Conservation (phyloP, 2,113 vertebrate species). For the Brachyistius frenatus region DNA sequence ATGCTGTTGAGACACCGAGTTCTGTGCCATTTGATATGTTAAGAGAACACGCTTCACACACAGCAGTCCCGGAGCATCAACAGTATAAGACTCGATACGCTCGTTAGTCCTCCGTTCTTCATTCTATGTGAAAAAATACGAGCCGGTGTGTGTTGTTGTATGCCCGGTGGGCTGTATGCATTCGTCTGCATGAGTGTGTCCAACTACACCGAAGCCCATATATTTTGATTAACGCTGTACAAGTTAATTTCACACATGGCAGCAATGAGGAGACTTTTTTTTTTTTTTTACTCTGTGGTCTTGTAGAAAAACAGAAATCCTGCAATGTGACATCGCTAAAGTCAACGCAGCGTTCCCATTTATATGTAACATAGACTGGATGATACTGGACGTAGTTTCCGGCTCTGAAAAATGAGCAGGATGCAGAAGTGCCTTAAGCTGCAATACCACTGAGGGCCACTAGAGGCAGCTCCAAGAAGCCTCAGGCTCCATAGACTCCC, state of each 20-base stretch:
- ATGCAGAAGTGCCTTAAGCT: too few relatives aligned
- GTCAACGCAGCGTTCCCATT: constrained; percentile 4
- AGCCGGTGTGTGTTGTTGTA: background rate
- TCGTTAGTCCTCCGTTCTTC: background rate
- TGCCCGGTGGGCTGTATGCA: background rate
- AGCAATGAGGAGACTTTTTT: constrained; percentile 47
- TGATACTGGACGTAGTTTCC: too few relatives aligned
- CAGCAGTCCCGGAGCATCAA: background rate
- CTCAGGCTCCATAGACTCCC: too few relatives aligned
- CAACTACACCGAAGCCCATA: constrained; percentile 25
- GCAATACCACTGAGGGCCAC: too few relatives aligned
- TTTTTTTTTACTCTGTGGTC: constrained; percentile 50
- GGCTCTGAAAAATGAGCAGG: too few relatives aligned
- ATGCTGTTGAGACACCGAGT: constrained; percentile 57
- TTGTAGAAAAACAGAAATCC: constrained; percentile 24
- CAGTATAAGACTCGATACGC: background rate
- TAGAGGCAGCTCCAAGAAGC: too few relatives aligned
- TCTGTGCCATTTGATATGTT: constrained; percentile 22
- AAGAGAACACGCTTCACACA: too few relatives aligned
- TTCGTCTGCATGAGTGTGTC: background rate
- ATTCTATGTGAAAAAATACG: background rate
- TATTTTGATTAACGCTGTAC: constrained; percentile 56
- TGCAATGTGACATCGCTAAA: constrained; percentile 29
- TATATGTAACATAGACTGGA: background rate
- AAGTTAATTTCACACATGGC: constrained; percentile 70